Evolutionary conservation across 2,888 invertebrate genomes (phyloP), one percentile per base, ranked within the genome.

Genomic region (Acleris emargana): DNA sequence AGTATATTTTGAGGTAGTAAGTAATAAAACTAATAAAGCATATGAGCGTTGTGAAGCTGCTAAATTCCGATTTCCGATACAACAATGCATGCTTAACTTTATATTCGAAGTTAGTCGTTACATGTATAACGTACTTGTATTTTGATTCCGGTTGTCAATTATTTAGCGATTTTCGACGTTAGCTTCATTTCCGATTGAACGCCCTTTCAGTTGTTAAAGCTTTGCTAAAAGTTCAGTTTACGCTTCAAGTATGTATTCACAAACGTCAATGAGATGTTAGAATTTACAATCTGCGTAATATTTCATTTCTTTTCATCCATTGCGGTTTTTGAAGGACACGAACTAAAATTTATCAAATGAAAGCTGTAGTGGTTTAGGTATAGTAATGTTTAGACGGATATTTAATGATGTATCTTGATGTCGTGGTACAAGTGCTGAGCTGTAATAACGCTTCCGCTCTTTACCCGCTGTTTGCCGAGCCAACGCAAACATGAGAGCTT

Each of bases 391-490:
- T 58, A 54, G 16, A 54, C 63, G 20, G 13, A 28, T 45, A 57
- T 66, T 51, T 61, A 57, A 61, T 64, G 43, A 55, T 47, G 62
- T 69, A 62, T 68, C 64, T 62, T 60, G 22, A 50, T 43, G 11
- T 62, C 58, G 51, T 75, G 74, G 83, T 82, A 71, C 17, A 62
- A 50, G 72, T 66, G 69, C 74, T 73, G 82, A 84, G 82, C 83
- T 83, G 84, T 88, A 86, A 87, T 88, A 88, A 86, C 78, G 83
- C 88, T 88, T 88, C 85, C 88, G 86, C 87, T 88, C 82, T 88
- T 89, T 88, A 85, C 83, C 81, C 76, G 77, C 83, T 88, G 84
- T 89, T 88, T 88, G 83, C 83, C 78, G 76, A 84, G 80, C 80
- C 83, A 86, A 80, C 83, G 84, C 85, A 87, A 88, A 87, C 86